Base-by-base conservation (phyloP, 2,113 vertebrate species). In the Notechis scutatus region DNA sequence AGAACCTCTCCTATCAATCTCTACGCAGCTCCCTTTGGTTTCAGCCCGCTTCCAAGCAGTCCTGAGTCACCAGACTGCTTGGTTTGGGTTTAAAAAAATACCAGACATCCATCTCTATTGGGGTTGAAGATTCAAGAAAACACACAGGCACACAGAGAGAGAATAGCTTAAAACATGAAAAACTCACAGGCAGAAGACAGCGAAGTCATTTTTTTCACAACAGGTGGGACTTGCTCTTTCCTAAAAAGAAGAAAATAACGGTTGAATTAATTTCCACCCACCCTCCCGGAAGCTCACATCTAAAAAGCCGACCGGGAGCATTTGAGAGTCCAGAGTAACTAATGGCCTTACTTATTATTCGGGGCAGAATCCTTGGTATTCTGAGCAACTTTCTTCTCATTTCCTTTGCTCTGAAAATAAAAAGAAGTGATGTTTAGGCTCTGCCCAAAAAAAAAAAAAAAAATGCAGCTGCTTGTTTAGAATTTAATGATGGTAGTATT, bases 361-460 rank as follows among this genome's bases (percentile, higher is more conserved):
- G 93, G 26, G 0, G 74, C 1, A 0, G 52, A 3, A 74, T 96
- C 97, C 93, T 95, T 98, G 92, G 92, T 9, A 9, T 11, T 96
- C 93, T 81, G 90, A 89, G 56, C 0, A 85, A 91, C 91, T 64
- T 97, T 97, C n/a, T 96, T 98, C 3, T 93, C 2, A 0, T 85
- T 89, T 4, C 7, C 94, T 96, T 97, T 97, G 94, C 87, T 96
- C 97, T 98, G 93, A 3, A 59, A 96, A 42, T 7, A 8, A 94
- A 74, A 91, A 42, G 59, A 11, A 94, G 1, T 0, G 18, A 90
- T 29, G 3, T 91, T 3, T 24, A 12, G 9, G 50, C 47, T 24
- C 45, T 50, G 23, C 5, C 1, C 12, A 52, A 52, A 10, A 0
- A 11, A 52, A 50, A 47, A 21, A 50, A 24, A 2, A 34, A 24